phyloP scores from a whole-genome alignment of 2,797 vertebrate genomes.

The Champsocephalus esox region DNA sequence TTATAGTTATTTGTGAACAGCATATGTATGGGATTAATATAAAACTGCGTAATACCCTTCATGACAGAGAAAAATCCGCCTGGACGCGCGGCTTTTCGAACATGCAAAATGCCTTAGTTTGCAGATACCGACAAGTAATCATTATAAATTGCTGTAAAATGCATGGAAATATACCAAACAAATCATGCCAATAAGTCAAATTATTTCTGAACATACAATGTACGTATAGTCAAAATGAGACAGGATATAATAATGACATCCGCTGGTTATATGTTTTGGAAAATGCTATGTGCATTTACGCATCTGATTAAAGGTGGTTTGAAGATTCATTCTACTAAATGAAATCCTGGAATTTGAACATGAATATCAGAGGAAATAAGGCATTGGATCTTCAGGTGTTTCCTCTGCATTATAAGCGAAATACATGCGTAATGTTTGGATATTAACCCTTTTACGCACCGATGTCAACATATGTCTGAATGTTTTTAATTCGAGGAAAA shows the following conservation, averaged over 20 bases:
- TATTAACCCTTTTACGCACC: slow-evolving; percentile 28
- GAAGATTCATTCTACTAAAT: not conserved
- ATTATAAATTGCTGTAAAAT: not conserved
- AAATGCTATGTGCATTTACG: slow-evolving; percentile 6
- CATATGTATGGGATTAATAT: not conserved
- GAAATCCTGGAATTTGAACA: not conserved
- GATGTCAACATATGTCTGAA: not conserved
- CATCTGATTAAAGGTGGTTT: slow-evolving; percentile 32
- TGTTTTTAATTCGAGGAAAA: slow-evolving; percentile 21
- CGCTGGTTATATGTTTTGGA: slow-evolving; percentile 6
- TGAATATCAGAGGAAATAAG: not conserved
- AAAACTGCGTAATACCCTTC: not conserved
- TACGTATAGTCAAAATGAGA: not conserved
- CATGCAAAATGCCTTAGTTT: not conserved
- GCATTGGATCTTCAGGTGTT: not conserved
- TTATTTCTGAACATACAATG: not conserved
- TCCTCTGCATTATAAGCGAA: not conserved
- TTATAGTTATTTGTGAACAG: not conserved
- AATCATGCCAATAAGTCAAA: not conserved
- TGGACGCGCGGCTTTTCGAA: not conserved
- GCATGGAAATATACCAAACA: not conserved
- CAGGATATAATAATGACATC: not conserved
- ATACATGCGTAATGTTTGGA: slow-evolving; percentile 1
- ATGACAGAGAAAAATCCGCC: not conserved
- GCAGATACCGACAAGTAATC: not conserved